Percentiles rank a stretch among this genome's conserved stretches.
phyloP scores from a whole-genome alignment of 1,140 invertebrate species.

The Drosophila nebulosa region DNA sequence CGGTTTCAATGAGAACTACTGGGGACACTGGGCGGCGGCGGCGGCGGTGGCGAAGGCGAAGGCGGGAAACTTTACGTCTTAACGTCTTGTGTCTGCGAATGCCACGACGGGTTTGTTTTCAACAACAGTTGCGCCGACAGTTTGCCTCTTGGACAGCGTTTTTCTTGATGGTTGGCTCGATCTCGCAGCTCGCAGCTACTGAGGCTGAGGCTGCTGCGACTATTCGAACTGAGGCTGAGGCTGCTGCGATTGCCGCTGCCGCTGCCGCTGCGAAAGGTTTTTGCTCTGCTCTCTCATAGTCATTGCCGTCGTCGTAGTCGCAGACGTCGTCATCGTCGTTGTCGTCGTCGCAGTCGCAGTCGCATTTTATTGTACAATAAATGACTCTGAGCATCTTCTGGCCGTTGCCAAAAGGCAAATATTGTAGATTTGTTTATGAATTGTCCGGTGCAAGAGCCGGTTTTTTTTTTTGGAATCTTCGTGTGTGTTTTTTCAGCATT shows the following conservation, averaged over 20 bases:
- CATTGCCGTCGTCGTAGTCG: constrained; percentile 5
- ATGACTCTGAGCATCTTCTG: constrained; percentile 36
- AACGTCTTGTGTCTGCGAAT: constrained; percentile 71
- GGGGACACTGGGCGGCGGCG: constrained; percentile 45
- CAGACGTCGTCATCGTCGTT: constrained; percentile 16
- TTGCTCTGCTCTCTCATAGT: constrained; percentile 23
- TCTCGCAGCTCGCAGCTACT: constrained; percentile 60
- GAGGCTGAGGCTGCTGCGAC: constrained; percentile 20
- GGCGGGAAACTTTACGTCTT: constrained; percentile 13
- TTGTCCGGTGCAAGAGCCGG: constrained; percentile 45
- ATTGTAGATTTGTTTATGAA: constrained; percentile 56
- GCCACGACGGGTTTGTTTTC: constrained; percentile 76
- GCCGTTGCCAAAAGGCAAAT: constrained; percentile 33
- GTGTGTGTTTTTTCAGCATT: constrained; percentile 1
- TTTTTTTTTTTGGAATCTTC: constrained; percentile 49
- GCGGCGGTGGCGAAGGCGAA: constrained; percentile 13
- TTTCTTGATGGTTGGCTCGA: constrained; percentile 62
- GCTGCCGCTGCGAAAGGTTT: constrained; percentile 50
- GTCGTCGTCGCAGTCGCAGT: constrained; percentile 22
- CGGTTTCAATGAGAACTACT: constrained; percentile 25
- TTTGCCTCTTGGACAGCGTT: constrained; percentile 68
- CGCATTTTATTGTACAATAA: constrained; percentile 57
- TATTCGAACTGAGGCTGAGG: constrained; percentile 24
- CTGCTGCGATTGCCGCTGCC: background rate
- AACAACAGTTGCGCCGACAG: constrained; percentile 66